phyloP scores from a whole-genome alignment of 2,888 invertebrate genomes.

The Drosophila conformis region DNA sequence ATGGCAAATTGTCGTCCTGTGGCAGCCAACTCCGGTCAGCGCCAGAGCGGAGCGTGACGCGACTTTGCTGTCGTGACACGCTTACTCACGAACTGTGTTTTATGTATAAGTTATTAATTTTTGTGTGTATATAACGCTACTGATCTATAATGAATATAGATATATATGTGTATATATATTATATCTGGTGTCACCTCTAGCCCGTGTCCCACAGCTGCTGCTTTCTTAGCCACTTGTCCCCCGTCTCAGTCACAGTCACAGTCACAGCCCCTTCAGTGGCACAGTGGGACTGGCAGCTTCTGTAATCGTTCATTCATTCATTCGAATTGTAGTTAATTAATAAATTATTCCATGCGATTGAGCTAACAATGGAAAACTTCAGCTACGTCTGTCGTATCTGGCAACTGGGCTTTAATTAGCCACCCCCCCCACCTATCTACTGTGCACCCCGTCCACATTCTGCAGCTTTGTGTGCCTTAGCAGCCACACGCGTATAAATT shows the following conservation, averaged over 20 bases:
- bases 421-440: slow-evolving; percentile 2
- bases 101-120: not conserved
- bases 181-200: slow-evolving; percentile 1
- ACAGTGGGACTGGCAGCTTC: slow-evolving; percentile 31
- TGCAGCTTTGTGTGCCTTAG: slow-evolving; percentile 4
- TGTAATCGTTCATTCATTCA: slow-evolving; percentile 79
- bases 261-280: not conserved
- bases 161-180: not conserved
- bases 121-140: not conserved
- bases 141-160: not conserved
- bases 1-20: slow-evolving; percentile 59
- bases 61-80: slow-evolving; percentile 4
- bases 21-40: slow-evolving; percentile 28
- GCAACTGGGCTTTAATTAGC: slow-evolving; percentile 58
- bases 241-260: not conserved
- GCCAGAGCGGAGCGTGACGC: not conserved
- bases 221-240: slow-evolving; percentile 1
- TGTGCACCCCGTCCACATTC: slow-evolving; percentile 3
- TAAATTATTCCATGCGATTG: slow-evolving; percentile 79
- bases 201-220: slow-evolving; percentile 22
- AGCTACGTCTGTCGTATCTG: slow-evolving; percentile 31
- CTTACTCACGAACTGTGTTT: not conserved
- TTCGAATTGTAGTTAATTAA: slow-evolving; percentile 80
- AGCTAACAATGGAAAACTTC: slow-evolving; percentile 74
- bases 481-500: slow-evolving; percentile 52